phyloP scores from a whole-genome alignment of 2,888 invertebrate genomes.

The Caenorhabditis sp. region DNA sequence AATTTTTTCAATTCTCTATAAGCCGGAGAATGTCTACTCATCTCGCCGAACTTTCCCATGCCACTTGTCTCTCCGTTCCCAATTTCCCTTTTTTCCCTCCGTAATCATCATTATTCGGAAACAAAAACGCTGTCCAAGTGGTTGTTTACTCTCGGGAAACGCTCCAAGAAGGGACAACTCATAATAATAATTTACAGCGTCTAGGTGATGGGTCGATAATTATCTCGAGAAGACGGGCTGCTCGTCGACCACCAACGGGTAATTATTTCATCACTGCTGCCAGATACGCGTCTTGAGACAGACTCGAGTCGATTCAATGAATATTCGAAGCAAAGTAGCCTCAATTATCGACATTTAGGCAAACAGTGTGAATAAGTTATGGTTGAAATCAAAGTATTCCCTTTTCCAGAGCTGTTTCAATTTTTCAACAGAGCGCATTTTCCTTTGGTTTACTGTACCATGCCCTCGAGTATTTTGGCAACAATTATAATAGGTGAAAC shows the following conservation, averaged over 20 bases:
- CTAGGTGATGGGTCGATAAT: conserved; percentile 1
- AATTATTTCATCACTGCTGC: conserved; percentile 52
- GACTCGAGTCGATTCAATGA: conserved; percentile 6
- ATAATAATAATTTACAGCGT: conserved; percentile 11
- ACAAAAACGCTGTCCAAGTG: not conserved
- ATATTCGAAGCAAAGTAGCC: conserved; percentile 45
- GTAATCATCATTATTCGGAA: conserved; percentile 7
- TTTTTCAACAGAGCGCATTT: no score
- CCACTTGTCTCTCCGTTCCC: not conserved
- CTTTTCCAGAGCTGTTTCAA: no score
- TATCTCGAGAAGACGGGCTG: not conserved
- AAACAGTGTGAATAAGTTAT: no score
- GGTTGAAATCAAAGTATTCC: no score
- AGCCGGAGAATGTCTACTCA: not conserved
- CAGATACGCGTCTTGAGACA: not conserved
- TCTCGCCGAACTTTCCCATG: not conserved
- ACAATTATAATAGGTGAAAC: no score
- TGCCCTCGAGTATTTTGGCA: no score
- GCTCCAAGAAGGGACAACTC: not conserved
- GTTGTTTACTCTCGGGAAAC: conserved; percentile 2
- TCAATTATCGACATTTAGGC: no score
- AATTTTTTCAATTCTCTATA: no score
- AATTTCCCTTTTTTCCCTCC: no score
- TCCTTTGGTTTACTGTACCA: no score
- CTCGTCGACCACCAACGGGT: no score